phyloP scores from a whole-genome alignment of 1,140 invertebrate species.

The Cyclina sinensis region DNA sequence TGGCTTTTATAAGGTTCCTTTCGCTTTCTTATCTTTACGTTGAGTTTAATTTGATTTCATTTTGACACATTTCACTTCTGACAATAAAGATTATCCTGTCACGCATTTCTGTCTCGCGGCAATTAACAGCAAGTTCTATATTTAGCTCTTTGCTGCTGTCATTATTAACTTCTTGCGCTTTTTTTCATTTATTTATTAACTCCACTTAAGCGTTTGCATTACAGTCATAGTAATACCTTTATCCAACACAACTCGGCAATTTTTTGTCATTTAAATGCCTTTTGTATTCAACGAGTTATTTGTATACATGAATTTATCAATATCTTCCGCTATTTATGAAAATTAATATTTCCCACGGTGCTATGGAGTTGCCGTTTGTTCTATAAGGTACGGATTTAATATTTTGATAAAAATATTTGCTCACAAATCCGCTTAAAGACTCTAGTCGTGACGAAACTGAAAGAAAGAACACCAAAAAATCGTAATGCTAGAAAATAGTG shows the following conservation, averaged over 20 bases:
- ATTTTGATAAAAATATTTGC: neutral
- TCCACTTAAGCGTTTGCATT: neutral
- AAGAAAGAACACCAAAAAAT: no score
- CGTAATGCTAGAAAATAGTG: no score
- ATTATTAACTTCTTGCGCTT: no score
- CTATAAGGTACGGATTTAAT: constrained; percentile 6
- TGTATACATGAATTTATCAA: constrained; percentile 23
- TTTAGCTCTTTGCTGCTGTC: no score
- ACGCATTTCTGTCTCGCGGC: neutral
- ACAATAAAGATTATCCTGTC: neutral
- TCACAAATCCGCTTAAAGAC: constrained; percentile 1
- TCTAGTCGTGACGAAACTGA: neutral
- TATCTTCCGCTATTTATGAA: neutral
- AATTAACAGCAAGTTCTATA: no score
- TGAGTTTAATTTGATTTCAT: neutral
- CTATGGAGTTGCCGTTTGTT: neutral
- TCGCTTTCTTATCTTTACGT: neutral
- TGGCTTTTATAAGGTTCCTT: neutral
- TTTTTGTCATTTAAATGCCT: constrained; percentile 2
- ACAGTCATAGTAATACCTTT: neutral
- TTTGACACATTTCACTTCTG: no score
- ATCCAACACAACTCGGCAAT: neutral
- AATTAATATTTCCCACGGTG: constrained; percentile 29
- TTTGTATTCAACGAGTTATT: neutral
- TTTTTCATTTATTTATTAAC: neutral